Evolutionary conservation across 2,888 invertebrate genomes (phyloP), one percentile per base, ranked within the genome.

Genomic region (Anthophora plumipes): DNA sequence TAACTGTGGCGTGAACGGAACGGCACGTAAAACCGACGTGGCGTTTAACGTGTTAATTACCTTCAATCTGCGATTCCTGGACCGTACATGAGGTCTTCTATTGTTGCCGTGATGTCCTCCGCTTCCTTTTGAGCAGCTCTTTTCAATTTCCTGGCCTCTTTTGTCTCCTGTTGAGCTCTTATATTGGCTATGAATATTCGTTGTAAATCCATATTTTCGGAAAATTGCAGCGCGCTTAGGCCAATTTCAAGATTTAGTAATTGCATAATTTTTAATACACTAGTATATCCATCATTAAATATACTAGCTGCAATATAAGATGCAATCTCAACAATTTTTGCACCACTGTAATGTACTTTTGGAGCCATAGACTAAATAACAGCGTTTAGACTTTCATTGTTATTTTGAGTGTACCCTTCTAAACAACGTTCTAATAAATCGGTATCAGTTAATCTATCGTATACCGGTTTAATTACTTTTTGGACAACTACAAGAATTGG

Each of bases 391-490:
- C 68, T 77, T 50, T 80, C 82, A 43, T 82, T 84, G 48, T 43
- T 74, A 59, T 82, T 82, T 66, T 83, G 84, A 1, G 82, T 85
- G 50, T 60, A 84, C 5, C 81, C 85, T 17, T 80, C 85, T 17
- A 85, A 25, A 39, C 77, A 83, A 50, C 81, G 73, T 41, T 63
- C 50, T 25, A 85, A 74, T 37, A 83, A 67, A 25, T 84, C 71
- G 8, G 68, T 71, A 14, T 57, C 43, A 37, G 68, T 79, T 17
- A 84, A 69, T 20, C 72, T 75, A 55, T 77, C 75, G 48, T 83
- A 87, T 17, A 86, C 76, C 0, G 85, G 84, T 54, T 61, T 73
- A 9, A 88, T 85, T 31, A 86, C 80, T 57, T 86, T 41, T 41
- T 57, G 79, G 63, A 88, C 85, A 39, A 81, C 63, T 14, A 55